Evolutionary conservation across 2,797 vertebrate species (phyloP), one percentile per base, ranked within the genome.

Genomic region (Falco naumanni): DNA sequence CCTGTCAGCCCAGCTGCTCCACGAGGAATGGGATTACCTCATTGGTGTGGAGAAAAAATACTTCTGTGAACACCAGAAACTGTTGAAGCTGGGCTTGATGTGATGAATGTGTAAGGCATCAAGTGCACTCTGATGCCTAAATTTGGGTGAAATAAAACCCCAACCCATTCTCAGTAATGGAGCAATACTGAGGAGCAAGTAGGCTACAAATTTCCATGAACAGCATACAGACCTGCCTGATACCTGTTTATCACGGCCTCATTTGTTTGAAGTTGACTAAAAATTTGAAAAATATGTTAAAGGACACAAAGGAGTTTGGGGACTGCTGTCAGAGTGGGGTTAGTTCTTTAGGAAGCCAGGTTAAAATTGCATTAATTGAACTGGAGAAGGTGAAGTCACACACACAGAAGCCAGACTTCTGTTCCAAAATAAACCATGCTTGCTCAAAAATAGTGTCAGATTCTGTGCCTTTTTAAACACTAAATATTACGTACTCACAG

Each of bases 1-100:
- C n/a, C 29, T 17, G 14, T 7, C 63, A 68, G 21, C 70, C 48
- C 22, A 13, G 5, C 17, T 34, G 34, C 47, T 34, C 20, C 29
- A 41, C 0, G 2, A 26, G 56, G 29, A 68, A 11, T 6, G 25
- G 48, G 7, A 41, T 41, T 4, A 6, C 29, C 31, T 9, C 6
- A 31, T 6, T 37, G 37, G 37, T 37, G 37, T 37, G 37, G 20
- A n/a, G 9, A n/a, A 68, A 20, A 6, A 31, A 39, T 7, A 21
- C 11, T 54, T 47, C 48, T 43, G 25, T 22, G 6, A 66, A 19
- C 4, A 19, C 17, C 26, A 88, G n/a, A 25, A 54, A 7, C 54
- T 12, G 45, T 12, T 25, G 69, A n/a, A 31, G 25, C 9, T 54
- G 21, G 15, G 15, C 41, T 68, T 54, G 17, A 41, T 34, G 34